Base-by-base conservation (phyloP, 2,888 invertebrate species). In the Nowickia ferox region DNA sequence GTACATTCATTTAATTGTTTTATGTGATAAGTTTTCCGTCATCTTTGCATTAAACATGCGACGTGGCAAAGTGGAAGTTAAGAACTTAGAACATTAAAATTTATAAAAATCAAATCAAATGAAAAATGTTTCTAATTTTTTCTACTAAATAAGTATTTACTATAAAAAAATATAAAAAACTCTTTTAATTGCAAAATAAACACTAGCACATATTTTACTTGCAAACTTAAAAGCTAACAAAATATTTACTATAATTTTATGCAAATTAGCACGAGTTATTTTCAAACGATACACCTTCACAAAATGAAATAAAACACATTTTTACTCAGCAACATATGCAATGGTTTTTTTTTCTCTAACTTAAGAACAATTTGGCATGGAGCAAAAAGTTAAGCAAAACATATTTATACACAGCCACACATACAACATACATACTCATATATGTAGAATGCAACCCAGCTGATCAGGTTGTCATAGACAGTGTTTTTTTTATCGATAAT, bases 231-330 rank as follows among this genome's bases (percentile, higher is more conserved):
- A 66, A 66, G 57, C n/a, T 40, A 42, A 78, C 68, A 72, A 69
- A 78, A 78, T 69, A 78, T 78, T 69, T 61, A 53, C 61, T 69
- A 44, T 78, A 69, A 78, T 69, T 61, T 78, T 78, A 78, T 78
- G 68, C 69, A 78, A 78, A 69, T 78, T 77, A 77, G 68, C 68
- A 77, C 68, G 68, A 68, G 57, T 40, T 51, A 77, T 69, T 78
- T 61, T 61, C 69, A 69, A 78, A 61, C 53, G 69, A 79, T 63
- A 79, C 79, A 79, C 79, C 79, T 79, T 44, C 42, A 3, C 44
- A 53, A 71, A 71, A 61, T 48, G 30, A 38, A 13, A 61, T 44
- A 48, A 40, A 44, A 57, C 51, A 44, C 22, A 13, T 44, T 9
- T 40, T 13, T 13, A 19, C 44, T 55, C 63, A 15, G 38, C 17